Evolutionary conservation across 2,113 vertebrate genomes (phyloP), one percentile per base, ranked within the genome.

Genomic region (Ceuthmochares aereus): DNA sequence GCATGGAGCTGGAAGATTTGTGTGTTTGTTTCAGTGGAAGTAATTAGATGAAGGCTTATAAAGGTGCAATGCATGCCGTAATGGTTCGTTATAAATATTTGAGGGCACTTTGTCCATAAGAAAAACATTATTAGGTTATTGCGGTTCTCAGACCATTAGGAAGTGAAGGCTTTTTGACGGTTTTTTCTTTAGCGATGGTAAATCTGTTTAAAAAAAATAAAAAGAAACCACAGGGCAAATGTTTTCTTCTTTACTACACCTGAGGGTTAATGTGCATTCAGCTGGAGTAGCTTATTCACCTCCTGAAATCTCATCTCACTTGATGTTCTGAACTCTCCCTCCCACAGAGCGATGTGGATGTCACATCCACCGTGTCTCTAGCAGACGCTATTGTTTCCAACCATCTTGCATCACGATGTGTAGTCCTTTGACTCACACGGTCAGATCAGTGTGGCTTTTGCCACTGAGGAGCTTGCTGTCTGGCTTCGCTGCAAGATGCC

Each of bases 41-140:
- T 86, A 96, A 97, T 96, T 97, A 94, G 72, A 52, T 88, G 81
- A 97, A 70, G 34, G 58, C 58, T 93, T 95, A 63, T 93, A 55
- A 84, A 86, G 72, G 74, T 82, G 67, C 52, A 52, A 14, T 78
- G 93, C 68, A 4, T 72, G 85, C 80, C 34, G 68, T 89, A 93
- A 83, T 75, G 76, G 76, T 88, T 93, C 10, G 2, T 96, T 84
- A 66, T 49, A 64, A 89, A 93, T 95, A 92, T 96, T 93, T 96
- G 74, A 84, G 92, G 64, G 56, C 78, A 7, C 36, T 88, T 93
- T 82, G 66, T 93, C 68, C 66, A 2, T 81, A 89, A 52, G 67
- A 62, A 93, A 84, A 94, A 47, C 12, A 54, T 93, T 64, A 58
- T 82, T 54, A 74, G 55, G 42, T 96, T 77, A n/a, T 85, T 93